Base-by-base conservation (phyloP, 2,888 invertebrate species). In the Leptothorax acervorum region DNA sequence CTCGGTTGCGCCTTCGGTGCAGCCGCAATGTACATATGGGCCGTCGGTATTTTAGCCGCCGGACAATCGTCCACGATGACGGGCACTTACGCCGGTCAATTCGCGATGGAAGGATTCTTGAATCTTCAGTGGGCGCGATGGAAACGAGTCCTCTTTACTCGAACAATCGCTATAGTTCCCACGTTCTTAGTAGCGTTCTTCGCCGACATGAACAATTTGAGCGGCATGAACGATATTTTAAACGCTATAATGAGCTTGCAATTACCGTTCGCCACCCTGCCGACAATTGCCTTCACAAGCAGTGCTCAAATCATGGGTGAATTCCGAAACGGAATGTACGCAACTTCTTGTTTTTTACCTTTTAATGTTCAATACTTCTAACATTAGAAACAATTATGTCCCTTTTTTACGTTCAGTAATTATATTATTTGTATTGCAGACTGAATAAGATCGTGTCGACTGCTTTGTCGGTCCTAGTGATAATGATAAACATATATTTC, bases 211-310 rank as follows among this genome's bases (percentile, higher is more conserved):
- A 95, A 96, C 68, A 96, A 97, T 90, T 95, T 98, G 82, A 97
- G 97, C 3, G 95, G 96, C 35, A 97, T 98, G 97, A 98, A 98
- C 94, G 98, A 98, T 93, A 95, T 97, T 53, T 95, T 98, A 57
- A 98, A 98, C 95, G 98, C 98, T 0, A 96, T 98, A 15, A 98
- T 98, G 98, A 97, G 97, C 88, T 95, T 98, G 39, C 98, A 98
- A 94, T 95, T 98, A 87, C 98, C 98, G 0, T 98, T 98, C 94
- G 98, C 98, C 1, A 96, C 97, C 3, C 96, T 98, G 85, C 98
- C 98, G 8, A 97, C 97, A 1, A 97, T 98, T 83, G 98, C 98
- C 0, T 98, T 98, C 93, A 98, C 98, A 0, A 97, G 97, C 82
- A 97, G 97, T 89, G 94, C 95, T 3, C 95, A 96, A 66, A 97